A percentile compares a stretch with the other conserved stretches of the same genome.
These are phyloP conservation scores for Byasa hedistus DNA, from an alignment of 2,888 invertebrate genomes.

Conservation along the genomic window DNA sequence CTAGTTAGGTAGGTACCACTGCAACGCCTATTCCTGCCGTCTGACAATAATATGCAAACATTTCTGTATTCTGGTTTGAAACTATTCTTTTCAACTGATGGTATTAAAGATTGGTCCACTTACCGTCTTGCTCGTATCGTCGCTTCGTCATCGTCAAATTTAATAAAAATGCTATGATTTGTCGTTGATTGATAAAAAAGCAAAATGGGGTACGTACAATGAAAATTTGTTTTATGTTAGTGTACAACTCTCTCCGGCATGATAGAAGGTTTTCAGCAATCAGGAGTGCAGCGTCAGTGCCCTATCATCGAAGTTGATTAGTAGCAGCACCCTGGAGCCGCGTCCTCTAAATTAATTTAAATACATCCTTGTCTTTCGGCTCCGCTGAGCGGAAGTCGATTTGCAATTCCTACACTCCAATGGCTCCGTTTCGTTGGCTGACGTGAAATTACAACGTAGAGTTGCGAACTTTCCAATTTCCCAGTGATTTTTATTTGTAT, in stretches of 20 bases:
- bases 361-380: conserved; percentile 71
- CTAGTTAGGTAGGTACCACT: no score
- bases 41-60: no score
- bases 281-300: conserved; percentile 9
- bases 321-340: conserved; percentile 37
- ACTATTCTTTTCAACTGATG: no score
- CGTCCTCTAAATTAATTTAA: conserved; percentile 67
- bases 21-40: no score
- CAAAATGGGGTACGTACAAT: background rate
- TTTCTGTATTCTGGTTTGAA: no score
- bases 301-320: conserved; percentile 39
- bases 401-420: conserved; percentile 67
- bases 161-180: no score
- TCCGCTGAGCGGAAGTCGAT: conserved; percentile 64
- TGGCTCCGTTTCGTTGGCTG: conserved; percentile 61
- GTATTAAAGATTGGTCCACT: no score
- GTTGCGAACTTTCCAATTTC: conserved; percentile 50
- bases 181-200: no score
- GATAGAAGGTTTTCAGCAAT: conserved; percentile 14
- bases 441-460: conserved; percentile 63
- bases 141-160: no score
- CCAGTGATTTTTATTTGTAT: conserved; percentile 51
- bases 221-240: conserved; percentile 4
- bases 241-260: conserved; percentile 2
- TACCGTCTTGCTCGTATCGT: no score